Percentiles rank a stretch among this genome's conserved stretches.
Evolutionary conservation across 2,113 vertebrate species (phyloP).

Genomic region (Anguilla japonica): DNA sequence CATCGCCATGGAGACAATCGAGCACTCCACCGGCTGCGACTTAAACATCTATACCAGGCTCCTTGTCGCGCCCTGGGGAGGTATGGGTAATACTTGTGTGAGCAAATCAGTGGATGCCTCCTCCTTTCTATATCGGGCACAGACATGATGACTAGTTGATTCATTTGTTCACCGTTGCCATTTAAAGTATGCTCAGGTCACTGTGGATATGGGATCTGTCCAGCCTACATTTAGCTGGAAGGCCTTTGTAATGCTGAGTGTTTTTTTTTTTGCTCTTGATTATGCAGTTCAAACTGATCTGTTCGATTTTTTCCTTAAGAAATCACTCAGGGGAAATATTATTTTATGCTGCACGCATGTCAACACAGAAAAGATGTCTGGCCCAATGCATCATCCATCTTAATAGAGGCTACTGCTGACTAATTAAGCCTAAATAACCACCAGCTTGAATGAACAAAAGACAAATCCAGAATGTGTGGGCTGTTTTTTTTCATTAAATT

Average conservation of each 20-base stretch:
- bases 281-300: background rate
- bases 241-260: background rate
- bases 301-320: too few relatives aligned
- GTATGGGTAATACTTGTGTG: background rate
- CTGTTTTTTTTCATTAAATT: background rate
- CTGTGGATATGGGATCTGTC: background rate
- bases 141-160: background rate
- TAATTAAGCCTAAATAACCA: background rate
- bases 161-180: background rate
- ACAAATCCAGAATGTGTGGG: slow-evolving; percentile 40
- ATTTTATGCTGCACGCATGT: background rate
- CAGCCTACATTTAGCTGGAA: background rate
- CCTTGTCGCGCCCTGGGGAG: slow-evolving; percentile 17
- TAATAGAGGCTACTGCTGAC: slow-evolving; percentile 2
- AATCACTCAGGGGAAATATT: background rate
- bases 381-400: too few relatives aligned
- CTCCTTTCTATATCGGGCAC: background rate
- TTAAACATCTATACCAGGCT: slow-evolving; percentile 27
- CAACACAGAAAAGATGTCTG: background rate
- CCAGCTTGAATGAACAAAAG: background rate
- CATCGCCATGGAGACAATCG: slow-evolving; percentile 44
- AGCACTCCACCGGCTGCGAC: slow-evolving; percentile 17
- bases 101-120: background rate
- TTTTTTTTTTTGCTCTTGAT: background rate
- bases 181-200: background rate